phyloP scores from a whole-genome alignment of 2,113 vertebrate genomes.

The Salvelinus fontinalis region DNA sequence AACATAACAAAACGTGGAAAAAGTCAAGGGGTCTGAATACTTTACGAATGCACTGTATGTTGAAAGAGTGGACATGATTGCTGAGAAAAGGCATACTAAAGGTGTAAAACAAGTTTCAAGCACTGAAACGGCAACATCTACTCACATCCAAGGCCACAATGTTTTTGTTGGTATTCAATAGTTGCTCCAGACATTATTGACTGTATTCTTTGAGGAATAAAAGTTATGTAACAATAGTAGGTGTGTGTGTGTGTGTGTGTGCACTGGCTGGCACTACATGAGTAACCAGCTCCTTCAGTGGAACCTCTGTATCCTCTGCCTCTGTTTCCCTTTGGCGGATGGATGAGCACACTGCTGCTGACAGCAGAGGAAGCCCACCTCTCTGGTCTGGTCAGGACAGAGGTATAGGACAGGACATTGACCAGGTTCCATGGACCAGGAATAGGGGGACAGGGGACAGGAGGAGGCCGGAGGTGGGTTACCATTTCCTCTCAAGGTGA shows the following conservation, averaged over 20 bases:
- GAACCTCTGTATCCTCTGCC: not conserved
- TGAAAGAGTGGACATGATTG: too few species aligned
- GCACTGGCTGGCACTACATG: not conserved
- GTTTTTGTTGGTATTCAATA: not conserved
- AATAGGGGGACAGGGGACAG: not conserved
- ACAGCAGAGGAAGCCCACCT: constrained; percentile 28
- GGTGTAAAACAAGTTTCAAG: too few species aligned
- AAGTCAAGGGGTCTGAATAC: too few species aligned
- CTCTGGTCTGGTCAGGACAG: constrained; percentile 9
- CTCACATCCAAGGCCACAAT: not conserved
- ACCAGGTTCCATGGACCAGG: not conserved
- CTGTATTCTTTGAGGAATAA: too few species aligned
- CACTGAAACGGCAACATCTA: too few species aligned
- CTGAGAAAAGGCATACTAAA: too few species aligned
- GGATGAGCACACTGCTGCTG: constrained; percentile 20
- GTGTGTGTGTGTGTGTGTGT: not conserved
- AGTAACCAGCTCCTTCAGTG: not conserved
- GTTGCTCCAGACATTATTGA: not conserved
- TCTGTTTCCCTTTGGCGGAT: not conserved
- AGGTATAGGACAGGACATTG: not conserved
- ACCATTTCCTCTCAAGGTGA: too few species aligned
- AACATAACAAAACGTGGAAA: too few species aligned
- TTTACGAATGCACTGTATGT: too few species aligned
- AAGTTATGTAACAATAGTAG: too few species aligned
- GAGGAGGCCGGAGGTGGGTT: not conserved